Evolutionary conservation across 1,140 invertebrate species (phyloP).

Genomic region (Oreohelix idahoensis): DNA sequence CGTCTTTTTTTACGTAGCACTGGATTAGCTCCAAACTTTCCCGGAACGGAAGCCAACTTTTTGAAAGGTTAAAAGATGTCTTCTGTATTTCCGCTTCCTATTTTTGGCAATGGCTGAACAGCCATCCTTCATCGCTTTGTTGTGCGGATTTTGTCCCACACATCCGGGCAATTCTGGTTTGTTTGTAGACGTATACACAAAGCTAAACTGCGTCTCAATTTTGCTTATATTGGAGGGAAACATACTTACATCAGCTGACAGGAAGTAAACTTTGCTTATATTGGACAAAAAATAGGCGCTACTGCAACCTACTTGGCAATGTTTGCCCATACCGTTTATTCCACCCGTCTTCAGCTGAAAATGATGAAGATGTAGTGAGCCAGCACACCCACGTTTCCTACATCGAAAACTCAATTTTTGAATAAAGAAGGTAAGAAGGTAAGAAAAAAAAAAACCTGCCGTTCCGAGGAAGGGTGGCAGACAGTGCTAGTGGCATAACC

Average conservation of each 20-base stretch:
- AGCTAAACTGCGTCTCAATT: slow-evolving; percentile 2
- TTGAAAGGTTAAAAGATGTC: background rate
- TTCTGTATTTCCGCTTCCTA: slow-evolving; percentile 10
- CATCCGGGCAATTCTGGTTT: slow-evolving; percentile 7
- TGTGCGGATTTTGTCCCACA: background rate
- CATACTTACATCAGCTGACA: background rate
- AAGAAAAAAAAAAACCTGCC: background rate
- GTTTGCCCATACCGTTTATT: slow-evolving; percentile 30
- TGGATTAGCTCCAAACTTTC: too few relatives aligned
- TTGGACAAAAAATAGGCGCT: background rate
- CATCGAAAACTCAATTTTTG: background rate
- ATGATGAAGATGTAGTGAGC: background rate
- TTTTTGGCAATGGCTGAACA: background rate
- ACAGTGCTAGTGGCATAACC: slow-evolving; percentile 15
- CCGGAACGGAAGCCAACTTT: background rate
- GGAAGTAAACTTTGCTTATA: slow-evolving; percentile 18
- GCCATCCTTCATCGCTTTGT: slow-evolving; percentile 9
- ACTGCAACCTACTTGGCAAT: slow-evolving; percentile 23
- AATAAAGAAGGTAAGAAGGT: background rate
- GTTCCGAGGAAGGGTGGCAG: background rate
- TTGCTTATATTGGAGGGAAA: slow-evolving; percentile 21
- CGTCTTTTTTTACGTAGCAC: too few relatives aligned
- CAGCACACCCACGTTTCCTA: background rate
- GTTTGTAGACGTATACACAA: slow-evolving; percentile 18
- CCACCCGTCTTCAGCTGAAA: background rate